phyloP scores from a whole-genome alignment of 2,797 vertebrate species.

The Sciurus vulgaris region DNA sequence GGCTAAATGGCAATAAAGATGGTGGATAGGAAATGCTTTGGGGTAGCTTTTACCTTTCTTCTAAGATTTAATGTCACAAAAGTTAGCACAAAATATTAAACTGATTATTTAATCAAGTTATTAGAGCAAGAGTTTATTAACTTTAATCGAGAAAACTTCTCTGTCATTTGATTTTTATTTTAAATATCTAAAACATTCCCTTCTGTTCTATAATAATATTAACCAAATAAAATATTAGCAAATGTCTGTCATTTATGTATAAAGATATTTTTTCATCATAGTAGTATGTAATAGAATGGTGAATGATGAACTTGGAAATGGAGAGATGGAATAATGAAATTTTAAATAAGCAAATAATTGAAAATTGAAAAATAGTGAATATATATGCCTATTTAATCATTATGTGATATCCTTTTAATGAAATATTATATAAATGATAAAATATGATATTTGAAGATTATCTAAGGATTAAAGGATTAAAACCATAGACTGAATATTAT shows the following conservation, averaged over 20 bases:
- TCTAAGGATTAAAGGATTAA: not conserved
- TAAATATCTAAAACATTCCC: not conserved
- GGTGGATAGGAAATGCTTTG: not conserved
- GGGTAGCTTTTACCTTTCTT: not conserved
- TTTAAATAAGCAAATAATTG: not conserved
- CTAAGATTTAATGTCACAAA: not conserved
- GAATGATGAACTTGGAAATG: not conserved
- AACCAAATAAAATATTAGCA: not conserved
- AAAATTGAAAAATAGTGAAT: not conserved
- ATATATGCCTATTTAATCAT: not conserved
- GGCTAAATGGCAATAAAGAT: not conserved
- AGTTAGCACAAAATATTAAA: not conserved
- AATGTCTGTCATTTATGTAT: not conserved
- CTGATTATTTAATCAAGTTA: not conserved
- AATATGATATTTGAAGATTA: not conserved
- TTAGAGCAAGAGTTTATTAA: not conserved
- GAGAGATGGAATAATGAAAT: not conserved
- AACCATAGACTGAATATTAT: not conserved
- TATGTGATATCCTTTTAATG: not conserved
- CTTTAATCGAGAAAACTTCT: constrained; percentile 12
- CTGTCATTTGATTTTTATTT: not conserved
- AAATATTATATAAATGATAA: not conserved
- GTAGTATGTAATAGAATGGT: not conserved
- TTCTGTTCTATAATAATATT: not conserved
- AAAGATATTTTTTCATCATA: not conserved